phyloP scores from a whole-genome alignment of 2,888 invertebrate genomes.

The Ochropacha duplaris region DNA sequence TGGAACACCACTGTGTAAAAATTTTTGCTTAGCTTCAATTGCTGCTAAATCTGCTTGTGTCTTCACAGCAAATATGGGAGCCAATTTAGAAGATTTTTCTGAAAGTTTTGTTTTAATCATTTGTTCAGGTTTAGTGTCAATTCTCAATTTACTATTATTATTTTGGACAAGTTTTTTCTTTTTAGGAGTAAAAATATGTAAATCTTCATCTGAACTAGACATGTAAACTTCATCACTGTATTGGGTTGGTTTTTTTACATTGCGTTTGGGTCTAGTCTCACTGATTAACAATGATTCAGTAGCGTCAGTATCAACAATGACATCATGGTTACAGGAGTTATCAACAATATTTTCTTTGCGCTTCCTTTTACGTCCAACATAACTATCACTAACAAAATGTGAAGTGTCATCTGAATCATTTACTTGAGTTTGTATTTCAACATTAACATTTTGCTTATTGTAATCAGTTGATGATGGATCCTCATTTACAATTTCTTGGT shows the following conservation, averaged over 20 bases:
- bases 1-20: slow-evolving; percentile 88
- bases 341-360: slow-evolving; percentile 18
- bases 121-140: slow-evolving; percentile 9
- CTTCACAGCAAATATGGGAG: slow-evolving; percentile 87
- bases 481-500: slow-evolving; percentile 15
- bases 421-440: neutral
- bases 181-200: slow-evolving; percentile 71
- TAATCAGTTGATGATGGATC: slow-evolving; percentile 5
- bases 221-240: slow-evolving; percentile 56
- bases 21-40: slow-evolving; percentile 85
- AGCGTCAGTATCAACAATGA: slow-evolving; percentile 5
- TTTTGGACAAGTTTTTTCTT: slow-evolving; percentile 48
- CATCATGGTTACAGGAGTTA: slow-evolving; percentile 4
- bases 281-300: slow-evolving; percentile 10
- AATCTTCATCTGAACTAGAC: slow-evolving; percentile 71
- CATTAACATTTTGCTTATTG: slow-evolving; percentile 1
- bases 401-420: neutral
- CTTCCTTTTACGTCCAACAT: slow-evolving; percentile 34
- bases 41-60: slow-evolving; percentile 81
- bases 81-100: slow-evolving; percentile 75
- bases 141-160: slow-evolving; percentile 12
- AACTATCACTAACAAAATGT: neutral
- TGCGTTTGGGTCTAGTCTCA: slow-evolving; percentile 60
- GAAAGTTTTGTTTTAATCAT: slow-evolving; percentile 9
- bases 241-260: slow-evolving; percentile 64